These are phyloP conservation scores for Porites lutea DNA, from an alignment of 64 coral and sea anemone species.

Conservation along the genomic window DNA sequence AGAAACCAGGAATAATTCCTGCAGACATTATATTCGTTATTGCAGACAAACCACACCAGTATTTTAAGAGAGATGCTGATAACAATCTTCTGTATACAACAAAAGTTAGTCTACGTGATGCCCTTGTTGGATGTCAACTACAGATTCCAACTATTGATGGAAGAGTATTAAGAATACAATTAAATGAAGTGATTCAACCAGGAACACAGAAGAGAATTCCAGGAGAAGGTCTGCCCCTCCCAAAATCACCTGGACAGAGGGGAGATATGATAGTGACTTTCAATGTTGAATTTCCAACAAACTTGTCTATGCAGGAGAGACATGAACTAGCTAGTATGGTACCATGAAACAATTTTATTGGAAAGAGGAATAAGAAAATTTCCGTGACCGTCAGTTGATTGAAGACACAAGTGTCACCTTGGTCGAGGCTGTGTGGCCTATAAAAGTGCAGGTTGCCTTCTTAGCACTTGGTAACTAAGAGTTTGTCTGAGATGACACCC, in stretches of 20 bases:
- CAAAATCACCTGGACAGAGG: conserved; percentile 75
- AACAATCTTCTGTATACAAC: conserved; percentile 92
- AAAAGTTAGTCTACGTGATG: conserved; percentile 90
- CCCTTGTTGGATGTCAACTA: conserved; percentile 76
- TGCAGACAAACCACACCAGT: conserved; percentile 84
- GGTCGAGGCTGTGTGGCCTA: no score
- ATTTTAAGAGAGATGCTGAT: conserved; percentile 93
- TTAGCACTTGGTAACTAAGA: no score
- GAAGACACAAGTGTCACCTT: no score
- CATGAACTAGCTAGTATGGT: conserved; percentile 53
- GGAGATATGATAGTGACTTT: conserved; percentile 93
- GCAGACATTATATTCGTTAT: conserved; percentile 91
- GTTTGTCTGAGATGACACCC: no score
- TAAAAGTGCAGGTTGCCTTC: no score
- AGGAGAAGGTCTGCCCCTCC: conserved; percentile 88
- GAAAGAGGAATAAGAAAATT: neutral
- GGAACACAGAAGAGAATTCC: conserved; percentile 87
- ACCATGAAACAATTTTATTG: neutral
- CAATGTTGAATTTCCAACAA: conserved; percentile 91
- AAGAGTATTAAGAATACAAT: conserved; percentile 73
- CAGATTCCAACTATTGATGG: conserved; percentile 91
- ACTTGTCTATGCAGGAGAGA: conserved; percentile 86
- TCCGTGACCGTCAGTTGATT: no score
- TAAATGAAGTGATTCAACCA: conserved; percentile 93
- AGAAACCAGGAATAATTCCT: conserved; percentile 75